These are phyloP conservation scores for Morpho deidamia DNA, from an alignment of 2,888 invertebrate genomes.

Conservation along the genomic window DNA sequence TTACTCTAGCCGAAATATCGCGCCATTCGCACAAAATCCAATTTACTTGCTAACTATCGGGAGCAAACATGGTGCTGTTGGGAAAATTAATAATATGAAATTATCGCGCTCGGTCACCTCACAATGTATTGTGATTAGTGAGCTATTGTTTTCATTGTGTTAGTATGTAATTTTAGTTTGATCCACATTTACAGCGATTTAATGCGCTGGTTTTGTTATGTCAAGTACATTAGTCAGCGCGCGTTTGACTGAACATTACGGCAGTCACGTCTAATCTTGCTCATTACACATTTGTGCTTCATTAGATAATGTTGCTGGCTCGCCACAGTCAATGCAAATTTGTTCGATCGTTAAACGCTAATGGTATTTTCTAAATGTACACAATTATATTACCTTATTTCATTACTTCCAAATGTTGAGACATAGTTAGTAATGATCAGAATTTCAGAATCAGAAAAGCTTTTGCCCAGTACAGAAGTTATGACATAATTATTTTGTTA, in stretches of 20 bases:
- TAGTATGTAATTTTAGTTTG: constrained; percentile 25
- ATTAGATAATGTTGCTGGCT: constrained; percentile 18
- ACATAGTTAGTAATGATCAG: background rate
- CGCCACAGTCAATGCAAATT: constrained; percentile 18
- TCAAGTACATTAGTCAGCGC: constrained; percentile 15
- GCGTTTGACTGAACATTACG: constrained; percentile 18
- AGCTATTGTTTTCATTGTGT: constrained; percentile 29
- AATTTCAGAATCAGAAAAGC: too few relatives aligned
- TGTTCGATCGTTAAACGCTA: constrained; percentile 6
- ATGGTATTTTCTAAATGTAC: background rate
- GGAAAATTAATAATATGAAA: constrained; percentile 60
- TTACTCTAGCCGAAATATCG: constrained; percentile 55
- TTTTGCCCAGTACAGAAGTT: too few relatives aligned
- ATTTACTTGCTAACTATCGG: constrained; percentile 55
- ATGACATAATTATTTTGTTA: too few relatives aligned
- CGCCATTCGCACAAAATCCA: constrained; percentile 62
- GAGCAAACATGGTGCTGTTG: constrained; percentile 53
- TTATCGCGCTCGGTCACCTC: constrained; percentile 54
- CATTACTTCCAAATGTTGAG: background rate
- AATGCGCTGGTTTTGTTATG: constrained; percentile 19
- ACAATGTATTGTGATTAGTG: constrained; percentile 36
- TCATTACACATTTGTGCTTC: constrained; percentile 22
- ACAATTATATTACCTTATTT: background rate
- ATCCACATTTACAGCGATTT: constrained; percentile 23
- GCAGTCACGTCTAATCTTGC: constrained; percentile 19